Percentiles rank a stretch among this genome's conserved stretches.
phyloP scores from a whole-genome alignment of 2,797 vertebrate species.

The Psittacula echo region DNA sequence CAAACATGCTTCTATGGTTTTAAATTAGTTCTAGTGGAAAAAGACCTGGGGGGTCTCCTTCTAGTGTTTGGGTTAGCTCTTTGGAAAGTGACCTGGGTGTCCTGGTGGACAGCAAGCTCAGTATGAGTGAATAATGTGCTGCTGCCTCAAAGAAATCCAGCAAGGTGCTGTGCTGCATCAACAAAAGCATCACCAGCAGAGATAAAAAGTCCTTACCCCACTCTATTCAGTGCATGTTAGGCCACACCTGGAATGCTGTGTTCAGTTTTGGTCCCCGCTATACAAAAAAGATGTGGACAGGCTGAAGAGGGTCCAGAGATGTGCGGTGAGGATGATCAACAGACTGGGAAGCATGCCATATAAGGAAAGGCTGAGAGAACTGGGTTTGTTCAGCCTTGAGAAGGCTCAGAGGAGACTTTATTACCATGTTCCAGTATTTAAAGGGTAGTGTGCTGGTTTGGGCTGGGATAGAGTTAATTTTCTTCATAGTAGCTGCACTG shows the following conservation, averaged over 20 bases:
- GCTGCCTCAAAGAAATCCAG: background rate
- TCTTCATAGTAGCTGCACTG: too few relatives aligned
- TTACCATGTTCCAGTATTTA: background rate
- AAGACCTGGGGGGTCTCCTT: too few relatives aligned
- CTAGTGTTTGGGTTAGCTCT: background rate
- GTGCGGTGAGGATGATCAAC: background rate
- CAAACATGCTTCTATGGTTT: background rate
- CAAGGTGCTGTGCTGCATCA: background rate
- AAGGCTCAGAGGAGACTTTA: background rate
- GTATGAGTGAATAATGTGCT: background rate
- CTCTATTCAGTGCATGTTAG: background rate
- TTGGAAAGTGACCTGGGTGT: background rate
- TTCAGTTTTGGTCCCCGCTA: background rate
- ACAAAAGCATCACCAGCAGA: background rate
- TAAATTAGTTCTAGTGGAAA: background rate
- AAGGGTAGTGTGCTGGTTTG: background rate
- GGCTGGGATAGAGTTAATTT: too few relatives aligned
- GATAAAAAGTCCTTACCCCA: background rate
- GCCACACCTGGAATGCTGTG: background rate
- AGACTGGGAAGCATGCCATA: background rate
- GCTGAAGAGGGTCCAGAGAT: background rate
- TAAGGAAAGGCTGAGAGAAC: background rate
- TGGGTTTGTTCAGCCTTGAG: background rate
- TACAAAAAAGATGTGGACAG: background rate
- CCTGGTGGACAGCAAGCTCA: background rate